Evolutionary conservation across 64 coral and sea anemone genomes (phyloP).

Genomic region (Pocillopora verrucosa): DNA sequence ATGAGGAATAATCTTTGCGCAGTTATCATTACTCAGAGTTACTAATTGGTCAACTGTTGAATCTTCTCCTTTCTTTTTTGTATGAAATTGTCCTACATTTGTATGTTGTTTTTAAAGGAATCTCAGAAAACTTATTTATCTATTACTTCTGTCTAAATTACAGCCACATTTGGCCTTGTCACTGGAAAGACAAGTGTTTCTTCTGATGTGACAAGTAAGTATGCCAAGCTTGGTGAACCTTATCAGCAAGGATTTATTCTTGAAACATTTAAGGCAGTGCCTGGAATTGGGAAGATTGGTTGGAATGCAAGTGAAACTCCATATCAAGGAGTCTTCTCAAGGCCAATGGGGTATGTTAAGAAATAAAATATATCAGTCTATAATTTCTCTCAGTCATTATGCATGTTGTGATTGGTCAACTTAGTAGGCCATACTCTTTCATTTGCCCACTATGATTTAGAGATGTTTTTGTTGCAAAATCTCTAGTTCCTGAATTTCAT

Average conservation of each 20-base stretch:
- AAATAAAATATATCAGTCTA: not conserved
- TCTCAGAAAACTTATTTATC: no score
- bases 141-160: not conserved
- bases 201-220: constrained; percentile 89
- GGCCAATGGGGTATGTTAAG: constrained; percentile 67
- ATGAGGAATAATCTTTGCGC: no score
- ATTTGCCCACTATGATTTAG: no score
- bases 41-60: no score
- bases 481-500: no score
- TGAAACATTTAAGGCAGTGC: constrained; percentile 84
- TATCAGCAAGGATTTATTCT: constrained; percentile 88
- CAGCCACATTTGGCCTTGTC: constrained; percentile 14
- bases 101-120: no score
- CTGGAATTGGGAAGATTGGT: constrained; percentile 87
- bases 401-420: no score
- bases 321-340: constrained; percentile 78
- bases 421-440: no score
- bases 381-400: not conserved
- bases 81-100: no score
- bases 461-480: no score
- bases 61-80: no score
- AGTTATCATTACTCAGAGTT: no score
- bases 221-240: constrained; percentile 68
- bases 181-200: constrained; percentile 52
- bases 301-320: constrained; percentile 90